phyloP scores from a whole-genome alignment of 1,140 invertebrate genomes.

The Megathymus violae region DNA sequence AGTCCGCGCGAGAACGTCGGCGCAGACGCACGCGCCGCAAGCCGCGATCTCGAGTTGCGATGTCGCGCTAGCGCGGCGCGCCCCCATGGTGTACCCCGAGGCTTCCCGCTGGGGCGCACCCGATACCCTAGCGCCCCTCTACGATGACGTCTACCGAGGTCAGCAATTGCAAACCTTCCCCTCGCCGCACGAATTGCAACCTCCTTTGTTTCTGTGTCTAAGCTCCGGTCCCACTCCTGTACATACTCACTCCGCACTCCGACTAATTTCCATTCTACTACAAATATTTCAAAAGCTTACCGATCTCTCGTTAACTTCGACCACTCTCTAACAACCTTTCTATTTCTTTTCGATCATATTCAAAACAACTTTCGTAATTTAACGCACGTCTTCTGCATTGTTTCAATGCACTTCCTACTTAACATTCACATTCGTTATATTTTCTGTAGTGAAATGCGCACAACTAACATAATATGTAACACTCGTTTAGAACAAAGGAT shows the following conservation, averaged over 20 bases:
- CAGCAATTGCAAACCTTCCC: conserved; percentile 65
- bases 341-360: conserved; percentile 20
- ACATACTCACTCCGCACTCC: conserved; percentile 23
- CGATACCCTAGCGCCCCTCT: conserved; percentile 79
- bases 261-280: conserved; percentile 24
- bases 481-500: neutral
- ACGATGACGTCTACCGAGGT: conserved; percentile 82
- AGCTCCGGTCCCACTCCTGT: conserved; percentile 33
- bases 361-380: conserved; percentile 30
- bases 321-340: conserved; percentile 22
- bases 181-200: conserved; percentile 47
- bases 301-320: conserved; percentile 1
- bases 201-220: conserved; percentile 65
- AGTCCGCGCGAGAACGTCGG: conserved; percentile 72
- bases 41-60: conserved; percentile 46
- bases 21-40: conserved; percentile 67
- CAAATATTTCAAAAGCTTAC: conserved; percentile 25
- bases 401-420: conserved; percentile 8
- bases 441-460: conserved; percentile 9
- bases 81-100: conserved; percentile 78
- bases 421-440: neutral
- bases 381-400: conserved; percentile 12
- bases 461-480: neutral
- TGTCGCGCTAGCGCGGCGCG: conserved; percentile 61
- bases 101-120: conserved; percentile 78